A percentile compares a stretch with the other conserved stretches of the same genome.
Evolutionary conservation across 2,113 vertebrate genomes (phyloP).

Genomic region (Zosterops hypoxanthus): DNA sequence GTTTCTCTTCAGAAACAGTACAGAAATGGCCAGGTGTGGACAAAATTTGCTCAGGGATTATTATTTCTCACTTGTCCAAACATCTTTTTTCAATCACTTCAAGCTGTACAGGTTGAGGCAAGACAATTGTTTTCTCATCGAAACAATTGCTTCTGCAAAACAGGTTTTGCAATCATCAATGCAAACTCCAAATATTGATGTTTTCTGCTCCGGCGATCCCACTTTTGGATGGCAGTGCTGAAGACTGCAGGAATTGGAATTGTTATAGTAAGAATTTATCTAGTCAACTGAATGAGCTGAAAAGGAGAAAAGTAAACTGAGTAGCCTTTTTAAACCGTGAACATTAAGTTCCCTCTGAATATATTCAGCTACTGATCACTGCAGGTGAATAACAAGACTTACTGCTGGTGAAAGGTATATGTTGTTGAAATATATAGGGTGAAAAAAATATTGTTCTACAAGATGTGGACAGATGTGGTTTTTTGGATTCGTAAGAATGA

Average conservation of each 20-base stretch:
- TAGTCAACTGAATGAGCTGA: neutral
- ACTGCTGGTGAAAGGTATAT: neutral
- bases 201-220: neutral
- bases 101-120: neutral
- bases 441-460: neutral
- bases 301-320: neutral
- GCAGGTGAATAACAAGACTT: neutral
- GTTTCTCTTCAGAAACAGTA: neutral
- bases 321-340: neutral
- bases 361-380: neutral
- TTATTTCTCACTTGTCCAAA: neutral
- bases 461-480: neutral
- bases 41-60: neutral
- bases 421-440: neutral
- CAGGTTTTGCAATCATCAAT: neutral
- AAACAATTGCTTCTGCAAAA: neutral
- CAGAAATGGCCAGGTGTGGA: constrained; percentile 1
- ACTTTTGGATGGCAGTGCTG: neutral
- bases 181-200: neutral
- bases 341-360: neutral
- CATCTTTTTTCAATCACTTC: neutral
- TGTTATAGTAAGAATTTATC: neutral
- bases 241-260: neutral
- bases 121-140: neutral
- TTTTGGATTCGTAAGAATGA: neutral